Evolutionary conservation across 2,113 vertebrate species (phyloP).

Genomic region (Zosterops pallidus): DNA sequence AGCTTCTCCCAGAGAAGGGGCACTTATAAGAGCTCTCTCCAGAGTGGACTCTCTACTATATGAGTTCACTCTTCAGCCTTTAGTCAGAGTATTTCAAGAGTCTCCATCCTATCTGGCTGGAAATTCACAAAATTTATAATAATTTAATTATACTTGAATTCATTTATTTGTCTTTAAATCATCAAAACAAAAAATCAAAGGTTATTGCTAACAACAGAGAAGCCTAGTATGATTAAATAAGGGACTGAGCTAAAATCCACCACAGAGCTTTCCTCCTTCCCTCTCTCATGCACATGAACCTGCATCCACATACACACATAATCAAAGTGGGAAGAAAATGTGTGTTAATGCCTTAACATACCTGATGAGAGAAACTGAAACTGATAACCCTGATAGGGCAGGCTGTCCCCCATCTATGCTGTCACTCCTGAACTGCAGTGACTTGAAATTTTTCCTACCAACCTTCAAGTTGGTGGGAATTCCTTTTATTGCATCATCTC

Average conservation of each 20-base stretch:
- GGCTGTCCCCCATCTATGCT: neutral
- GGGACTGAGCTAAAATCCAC: neutral
- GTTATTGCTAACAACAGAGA: neutral
- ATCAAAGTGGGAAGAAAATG: neutral
- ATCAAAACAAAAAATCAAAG: neutral
- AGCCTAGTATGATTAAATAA: neutral
- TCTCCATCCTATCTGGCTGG: neutral
- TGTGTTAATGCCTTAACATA: neutral
- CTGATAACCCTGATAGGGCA: neutral
- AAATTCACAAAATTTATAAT: neutral
- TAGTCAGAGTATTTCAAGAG: neutral
- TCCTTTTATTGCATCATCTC: neutral
- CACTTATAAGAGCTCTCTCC: neutral
- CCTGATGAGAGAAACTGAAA: neutral
- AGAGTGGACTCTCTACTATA: neutral
- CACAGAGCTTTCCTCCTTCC: neutral
- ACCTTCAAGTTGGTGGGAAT: neutral
- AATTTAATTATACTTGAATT: neutral
- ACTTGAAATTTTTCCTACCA: neutral
- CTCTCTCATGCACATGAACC: neutral
- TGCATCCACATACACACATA: rapidly evolving
- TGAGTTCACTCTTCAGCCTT: neutral
- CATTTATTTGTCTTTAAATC: neutral
- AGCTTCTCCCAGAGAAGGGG: neutral
- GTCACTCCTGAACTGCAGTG: neutral